Base-by-base conservation (phyloP, 2,797 vertebrate species). In the Clarias pachynema region DNA sequence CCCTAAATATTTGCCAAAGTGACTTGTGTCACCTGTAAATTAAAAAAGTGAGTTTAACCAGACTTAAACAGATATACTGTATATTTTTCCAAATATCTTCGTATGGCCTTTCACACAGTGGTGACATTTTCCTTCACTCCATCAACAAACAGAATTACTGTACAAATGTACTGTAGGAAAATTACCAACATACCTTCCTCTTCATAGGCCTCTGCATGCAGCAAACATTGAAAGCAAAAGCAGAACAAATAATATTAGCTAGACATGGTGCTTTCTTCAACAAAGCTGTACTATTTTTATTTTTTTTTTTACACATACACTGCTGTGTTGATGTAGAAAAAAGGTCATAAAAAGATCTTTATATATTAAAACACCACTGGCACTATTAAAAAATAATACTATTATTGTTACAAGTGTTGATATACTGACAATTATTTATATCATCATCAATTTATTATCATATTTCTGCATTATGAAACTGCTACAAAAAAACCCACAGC, bases 181-280 rank as follows among this genome's bases (percentile, higher is more conserved):
- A 75, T 75, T 75, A 81, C 91, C 83, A 85, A 96, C 95, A 89
- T 96, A 96, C 95, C 95, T 95, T 96, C 95, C 91, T 95, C 95
- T 94, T 95, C 95, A 93, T 92, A 94, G 94, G 87, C 93, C 85
- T 95, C 95, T 96, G 95, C 95, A 95, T 95, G 95, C 93, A 95
- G 94, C 92, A 94, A 96, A 93, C 91, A 92, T 93, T 92, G 93
- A 92, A 94, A 94, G 94, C 93, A 94, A 94, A 91, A 94, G 93
- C 93, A 95, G 91, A 96, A 95, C 87, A 94, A 88, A 94, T 18
- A 93, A 81, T 86, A 94, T 96, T 94, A 95, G 92, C 93, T 57
- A 75, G 49, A 75, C 26, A 31, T 75, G 49, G 53, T 26, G 44
- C 40, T 24, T 26, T 49, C n/a, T n/a, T 22, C 1, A 40, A 9